Evolutionary conservation across 2,113 vertebrate genomes (phyloP).

Genomic region (Uropsilus gracilis): DNA sequence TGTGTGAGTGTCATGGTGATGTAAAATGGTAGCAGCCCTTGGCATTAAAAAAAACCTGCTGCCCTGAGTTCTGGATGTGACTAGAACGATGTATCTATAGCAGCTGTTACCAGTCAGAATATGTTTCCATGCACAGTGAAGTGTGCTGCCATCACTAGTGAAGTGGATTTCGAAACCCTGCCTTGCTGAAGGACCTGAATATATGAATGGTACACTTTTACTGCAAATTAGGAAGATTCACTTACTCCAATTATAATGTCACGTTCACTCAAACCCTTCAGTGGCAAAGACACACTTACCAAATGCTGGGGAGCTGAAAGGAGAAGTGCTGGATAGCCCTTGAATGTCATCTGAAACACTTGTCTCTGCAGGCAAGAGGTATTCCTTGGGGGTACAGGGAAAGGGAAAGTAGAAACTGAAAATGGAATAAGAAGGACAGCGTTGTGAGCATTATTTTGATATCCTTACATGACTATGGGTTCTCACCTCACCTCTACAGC

Average conservation of each 20-base stretch:
- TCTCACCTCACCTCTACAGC: neutral
- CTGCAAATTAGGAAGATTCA: conserved; percentile 17
- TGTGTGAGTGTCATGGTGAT: neutral
- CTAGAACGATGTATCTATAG: neutral
- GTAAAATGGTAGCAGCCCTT: neutral
- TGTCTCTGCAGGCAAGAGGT: neutral
- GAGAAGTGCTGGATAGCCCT: neutral
- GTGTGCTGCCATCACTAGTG: neutral
- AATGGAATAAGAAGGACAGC: neutral
- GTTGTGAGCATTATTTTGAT: neutral
- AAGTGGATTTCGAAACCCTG: conserved; percentile 16
- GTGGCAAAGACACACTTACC: neutral
- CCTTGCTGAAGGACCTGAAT: neutral
- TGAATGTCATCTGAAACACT: neutral
- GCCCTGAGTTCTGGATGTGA: neutral
- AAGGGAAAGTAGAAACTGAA: neutral
- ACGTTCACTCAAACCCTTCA: neutral
- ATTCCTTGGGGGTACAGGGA: neutral
- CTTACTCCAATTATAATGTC: neutral
- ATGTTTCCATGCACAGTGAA: neutral
- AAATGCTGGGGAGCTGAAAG: neutral
- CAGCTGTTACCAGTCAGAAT: conserved; percentile 8
- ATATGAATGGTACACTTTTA: neutral
- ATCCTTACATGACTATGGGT: neutral
- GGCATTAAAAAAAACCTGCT: neutral